phyloP scores from a whole-genome alignment of 2,888 invertebrate species.

The Chironomus tentans region DNA sequence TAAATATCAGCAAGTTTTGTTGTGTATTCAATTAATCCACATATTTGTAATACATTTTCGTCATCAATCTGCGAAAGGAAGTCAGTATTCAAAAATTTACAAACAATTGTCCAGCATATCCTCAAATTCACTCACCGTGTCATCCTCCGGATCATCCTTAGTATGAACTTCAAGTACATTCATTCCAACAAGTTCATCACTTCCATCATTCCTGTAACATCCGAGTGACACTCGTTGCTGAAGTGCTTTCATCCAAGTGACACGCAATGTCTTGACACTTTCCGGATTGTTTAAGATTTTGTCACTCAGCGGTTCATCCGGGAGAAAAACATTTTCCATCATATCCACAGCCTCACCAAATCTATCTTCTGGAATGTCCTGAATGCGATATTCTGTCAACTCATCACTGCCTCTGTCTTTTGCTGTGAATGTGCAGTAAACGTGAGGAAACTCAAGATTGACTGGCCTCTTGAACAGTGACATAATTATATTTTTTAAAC shows the following conservation, averaged over 20 bases:
- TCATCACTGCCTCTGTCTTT: conserved; percentile 19
- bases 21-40: neutral
- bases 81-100: neutral
- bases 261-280: neutral
- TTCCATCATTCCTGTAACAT: conserved; percentile 7
- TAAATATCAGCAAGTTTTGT: neutral
- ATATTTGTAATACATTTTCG: neutral
- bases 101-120: neutral
- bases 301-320: conserved; percentile 2
- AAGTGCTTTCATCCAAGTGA: neutral
- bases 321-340: conserved; percentile 14
- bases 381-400: conserved; percentile 15
- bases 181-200: conserved; percentile 1
- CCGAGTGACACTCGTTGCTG: neutral
- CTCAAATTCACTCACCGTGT: neutral
- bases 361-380: conserved; percentile 24
- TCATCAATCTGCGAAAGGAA: neutral
- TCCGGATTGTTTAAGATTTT: neutral
- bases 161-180: neutral
- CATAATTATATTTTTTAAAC: too few species aligned
- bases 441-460: neutral
- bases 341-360: conserved; percentile 12
- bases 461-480: neutral
- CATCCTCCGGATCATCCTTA: neutral
- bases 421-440: conserved; percentile 14